These are phyloP conservation scores for Xiphophorus couchianus DNA, from an alignment of 2,113 vertebrate species.

Conservation along the genomic window DNA sequence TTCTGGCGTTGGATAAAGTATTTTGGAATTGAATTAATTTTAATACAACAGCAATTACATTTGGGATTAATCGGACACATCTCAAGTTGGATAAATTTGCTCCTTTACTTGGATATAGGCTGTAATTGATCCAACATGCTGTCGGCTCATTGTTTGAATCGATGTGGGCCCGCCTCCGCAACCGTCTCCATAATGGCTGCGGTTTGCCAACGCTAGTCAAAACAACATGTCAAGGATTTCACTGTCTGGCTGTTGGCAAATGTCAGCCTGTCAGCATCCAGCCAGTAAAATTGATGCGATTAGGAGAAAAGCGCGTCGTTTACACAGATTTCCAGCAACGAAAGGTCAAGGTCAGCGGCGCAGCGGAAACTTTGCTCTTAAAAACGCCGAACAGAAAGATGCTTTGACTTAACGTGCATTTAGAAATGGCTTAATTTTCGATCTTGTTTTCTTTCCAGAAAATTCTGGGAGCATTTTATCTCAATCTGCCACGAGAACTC, in stretches of 20 bases:
- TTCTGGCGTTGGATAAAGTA: too few relatives aligned
- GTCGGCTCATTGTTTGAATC: slow-evolving; percentile 3
- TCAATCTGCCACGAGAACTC: slow-evolving; percentile 94
- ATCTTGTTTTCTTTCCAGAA: slow-evolving; percentile 78
- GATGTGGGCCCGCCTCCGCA: neutral
- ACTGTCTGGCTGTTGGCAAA: slow-evolving; percentile 24
- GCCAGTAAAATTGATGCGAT: slow-evolving; percentile 50
- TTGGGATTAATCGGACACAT: neutral
- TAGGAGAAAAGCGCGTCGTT: neutral
- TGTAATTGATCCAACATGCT: neutral
- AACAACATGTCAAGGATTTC: slow-evolving; percentile 14
- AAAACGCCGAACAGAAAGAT: neutral
- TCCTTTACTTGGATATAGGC: neutral
- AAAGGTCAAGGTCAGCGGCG: slow-evolving; percentile 5
- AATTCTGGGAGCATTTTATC: slow-evolving; percentile 99
- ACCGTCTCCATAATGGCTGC: slow-evolving; percentile 60
- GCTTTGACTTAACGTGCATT: neutral
- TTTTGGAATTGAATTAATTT: too few relatives aligned
- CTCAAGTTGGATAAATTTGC: neutral
- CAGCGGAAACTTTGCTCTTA: neutral
- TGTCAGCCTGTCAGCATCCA: slow-evolving; percentile 32
- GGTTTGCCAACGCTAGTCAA: slow-evolving; percentile 37
- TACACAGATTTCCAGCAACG: neutral
- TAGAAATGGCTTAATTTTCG: neutral
- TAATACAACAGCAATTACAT: neutral